Evolutionary conservation across 2,113 vertebrate genomes (phyloP).

Genomic region (Protobothrops flavoviridis): DNA sequence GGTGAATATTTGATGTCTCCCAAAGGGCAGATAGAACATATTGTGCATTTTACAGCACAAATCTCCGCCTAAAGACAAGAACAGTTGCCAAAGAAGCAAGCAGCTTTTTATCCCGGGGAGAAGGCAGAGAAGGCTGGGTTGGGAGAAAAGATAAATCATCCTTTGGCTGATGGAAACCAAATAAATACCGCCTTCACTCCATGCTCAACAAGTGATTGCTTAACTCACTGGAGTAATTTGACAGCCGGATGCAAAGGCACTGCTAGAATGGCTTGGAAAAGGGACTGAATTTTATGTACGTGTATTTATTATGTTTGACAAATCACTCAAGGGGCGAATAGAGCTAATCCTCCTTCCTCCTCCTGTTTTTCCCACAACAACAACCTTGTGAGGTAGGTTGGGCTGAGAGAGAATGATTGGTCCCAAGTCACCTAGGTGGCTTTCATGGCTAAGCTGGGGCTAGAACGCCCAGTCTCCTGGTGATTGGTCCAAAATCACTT

Average conservation of each 20-base stretch:
- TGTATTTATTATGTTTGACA: background rate
- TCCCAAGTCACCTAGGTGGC: background rate
- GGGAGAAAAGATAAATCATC: background rate
- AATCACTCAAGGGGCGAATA: background rate
- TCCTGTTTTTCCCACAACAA: background rate
- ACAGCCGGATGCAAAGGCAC: too few relatives aligned
- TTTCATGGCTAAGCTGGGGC: background rate
- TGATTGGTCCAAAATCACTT: background rate
- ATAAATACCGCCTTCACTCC: background rate
- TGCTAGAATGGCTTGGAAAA: background rate
- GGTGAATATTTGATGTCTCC: slow-evolving; percentile 72
- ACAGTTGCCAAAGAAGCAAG: slow-evolving; percentile 51
- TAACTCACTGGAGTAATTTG: background rate
- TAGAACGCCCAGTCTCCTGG: background rate
- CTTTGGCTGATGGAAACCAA: background rate
- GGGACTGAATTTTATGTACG: background rate
- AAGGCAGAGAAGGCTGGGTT: background rate
- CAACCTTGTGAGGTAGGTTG: background rate
- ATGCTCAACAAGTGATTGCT: background rate
- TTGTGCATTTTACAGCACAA: slow-evolving; percentile 69
- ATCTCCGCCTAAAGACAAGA: slow-evolving; percentile 62
- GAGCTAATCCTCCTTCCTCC: background rate
- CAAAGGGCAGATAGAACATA: slow-evolving; percentile 72
- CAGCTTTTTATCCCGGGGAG: background rate
- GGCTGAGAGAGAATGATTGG: background rate